Percentiles rank a stretch among this genome's conserved stretches.
Evolutionary conservation across 2,797 vertebrate species (phyloP).

Genomic region (Neosalanx taihuensis): DNA sequence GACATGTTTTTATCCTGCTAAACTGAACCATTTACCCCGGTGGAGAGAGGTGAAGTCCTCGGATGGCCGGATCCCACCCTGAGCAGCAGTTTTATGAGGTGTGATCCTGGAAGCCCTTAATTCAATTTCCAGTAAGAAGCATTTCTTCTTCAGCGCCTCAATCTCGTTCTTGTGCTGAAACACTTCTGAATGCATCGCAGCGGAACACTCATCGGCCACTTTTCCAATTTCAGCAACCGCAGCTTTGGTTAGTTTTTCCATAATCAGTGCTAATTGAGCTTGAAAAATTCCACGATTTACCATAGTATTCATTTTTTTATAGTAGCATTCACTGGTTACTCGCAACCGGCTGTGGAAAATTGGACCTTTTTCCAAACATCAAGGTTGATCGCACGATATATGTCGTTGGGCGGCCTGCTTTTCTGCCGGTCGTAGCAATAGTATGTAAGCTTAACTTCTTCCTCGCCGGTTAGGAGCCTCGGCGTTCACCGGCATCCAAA

Average conservation of each 20-base stretch:
- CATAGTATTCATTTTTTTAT: constrained; percentile 38
- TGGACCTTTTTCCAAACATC: neutral
- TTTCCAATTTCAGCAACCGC: constrained; percentile 72
- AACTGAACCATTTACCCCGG: neutral
- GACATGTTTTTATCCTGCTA: neutral
- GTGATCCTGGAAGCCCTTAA: constrained; percentile 60
- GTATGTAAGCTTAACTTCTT: no score
- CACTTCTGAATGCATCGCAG: constrained; percentile 70
- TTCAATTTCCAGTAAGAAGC: constrained; percentile 71
- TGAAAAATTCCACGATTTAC: constrained; percentile 70
- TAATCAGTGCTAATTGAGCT: constrained; percentile 65
- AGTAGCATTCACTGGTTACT: neutral
- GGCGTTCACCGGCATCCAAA: no score
- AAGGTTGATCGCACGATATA: neutral
- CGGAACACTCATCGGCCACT: constrained; percentile 74
- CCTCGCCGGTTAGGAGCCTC: no score
- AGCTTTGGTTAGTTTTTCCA: constrained; percentile 72
- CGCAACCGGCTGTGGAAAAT: neutral
- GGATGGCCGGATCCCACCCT: constrained; percentile 45
- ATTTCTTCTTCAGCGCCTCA: constrained; percentile 72
- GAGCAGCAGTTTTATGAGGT: constrained; percentile 40
- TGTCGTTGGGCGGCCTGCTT: no score
- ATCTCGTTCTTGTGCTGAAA: constrained; percentile 72
- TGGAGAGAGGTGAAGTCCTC: neutral
- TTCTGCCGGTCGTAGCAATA: neutral